A percentile compares a stretch with the other conserved stretches of the same genome.
Conservation (phyloP, 2,888 invertebrate genomes). For the Quadriops clusia region DNA sequence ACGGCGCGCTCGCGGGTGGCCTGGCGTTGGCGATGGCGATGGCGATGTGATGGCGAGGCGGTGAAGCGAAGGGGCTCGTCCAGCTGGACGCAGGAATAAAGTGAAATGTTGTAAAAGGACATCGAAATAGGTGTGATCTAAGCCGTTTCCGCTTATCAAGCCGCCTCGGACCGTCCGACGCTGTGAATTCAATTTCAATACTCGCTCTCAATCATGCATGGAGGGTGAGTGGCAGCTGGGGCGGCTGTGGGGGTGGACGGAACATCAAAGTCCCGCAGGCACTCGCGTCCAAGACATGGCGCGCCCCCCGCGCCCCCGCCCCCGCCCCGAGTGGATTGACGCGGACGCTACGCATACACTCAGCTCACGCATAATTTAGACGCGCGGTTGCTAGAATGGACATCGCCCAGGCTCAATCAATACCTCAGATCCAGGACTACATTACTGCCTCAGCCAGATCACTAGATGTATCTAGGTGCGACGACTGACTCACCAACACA, state of each 20-base stretch:
- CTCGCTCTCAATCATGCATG: slow-evolving; percentile 38
- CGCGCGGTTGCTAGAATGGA: slow-evolving; percentile 39
- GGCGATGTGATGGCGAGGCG: no score
- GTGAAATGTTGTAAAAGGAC: slow-evolving; percentile 14
- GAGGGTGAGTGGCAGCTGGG: slow-evolving; percentile 24
- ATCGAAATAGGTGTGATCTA: slow-evolving; percentile 25
- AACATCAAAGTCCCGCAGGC: slow-evolving; percentile 27
- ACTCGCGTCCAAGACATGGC: slow-evolving; percentile 14
- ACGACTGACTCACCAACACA: not conserved
- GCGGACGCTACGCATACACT: slow-evolving; percentile 34
- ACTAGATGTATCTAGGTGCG: slow-evolving; percentile 7
- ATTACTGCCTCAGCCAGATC: slow-evolving; percentile 14
- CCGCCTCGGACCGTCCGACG: slow-evolving; percentile 23
- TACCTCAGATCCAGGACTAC: slow-evolving; percentile 32
- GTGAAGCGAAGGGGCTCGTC: no score
- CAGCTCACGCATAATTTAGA: slow-evolving; percentile 40
- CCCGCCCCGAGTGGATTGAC: slow-evolving; percentile 16
- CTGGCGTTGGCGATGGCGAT: no score
- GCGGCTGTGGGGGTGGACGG: slow-evolving; percentile 18
- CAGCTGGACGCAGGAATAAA: no score
- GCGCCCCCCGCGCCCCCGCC: slow-evolving; percentile 14
- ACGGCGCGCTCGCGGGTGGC: no score
- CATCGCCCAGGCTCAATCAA: slow-evolving; percentile 37
- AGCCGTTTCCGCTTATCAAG: slow-evolving; percentile 26
- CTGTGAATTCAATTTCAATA: slow-evolving; percentile 40